Evolutionary conservation across 1,140 invertebrate genomes (phyloP), one percentile per base, ranked within the genome.

Genomic region (Sarcophaga bullata): DNA sequence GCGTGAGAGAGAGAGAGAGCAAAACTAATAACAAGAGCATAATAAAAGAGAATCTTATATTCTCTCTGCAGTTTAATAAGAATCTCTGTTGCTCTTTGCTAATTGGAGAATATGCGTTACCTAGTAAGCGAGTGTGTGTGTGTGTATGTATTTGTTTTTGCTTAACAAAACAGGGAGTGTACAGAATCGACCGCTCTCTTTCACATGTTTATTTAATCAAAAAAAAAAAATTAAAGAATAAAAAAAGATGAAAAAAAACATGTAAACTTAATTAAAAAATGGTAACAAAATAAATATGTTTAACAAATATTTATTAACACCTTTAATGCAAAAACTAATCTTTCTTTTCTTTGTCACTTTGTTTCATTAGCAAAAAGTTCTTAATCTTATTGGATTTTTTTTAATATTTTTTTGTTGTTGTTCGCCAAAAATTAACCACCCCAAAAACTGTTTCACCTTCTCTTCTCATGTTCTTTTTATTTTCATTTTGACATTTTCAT

Each of bases 401-500:
- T 37, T 37, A 6, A 68, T 3, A 68, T 25, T 68, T 68, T 52
- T 6, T 73, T 25, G 15, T 68, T 54, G 15, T 13, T 25, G 37
- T 72, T 73, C 10, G 25, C 68, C 13, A 72, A 13, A 73, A 76
- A 78, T 46, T 17, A 48, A 75, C 75, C n/a, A 78, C 75, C 75
- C 75, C 49, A 78, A 78, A 68, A 68, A 68, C 7, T 25, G 8
- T 49, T 78, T 78, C 48, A 78, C 48, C 75, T 50, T 50, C 25
- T 50, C 6, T 72, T 25, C 37, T 19, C 62, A 25, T 72, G 62
- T 72, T 72, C 19, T 72, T 72, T 72, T 72, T 10, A 8, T 73
- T 73, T 73, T 73, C 13, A 13, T 76, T 48, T 76, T 76, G 75
- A 50, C 75, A 37, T 78, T 78, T 78, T 78, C 49, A 25, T 78